Conservation (phyloP, 2,113 vertebrate species). For the Anguilla rostrata region DNA sequence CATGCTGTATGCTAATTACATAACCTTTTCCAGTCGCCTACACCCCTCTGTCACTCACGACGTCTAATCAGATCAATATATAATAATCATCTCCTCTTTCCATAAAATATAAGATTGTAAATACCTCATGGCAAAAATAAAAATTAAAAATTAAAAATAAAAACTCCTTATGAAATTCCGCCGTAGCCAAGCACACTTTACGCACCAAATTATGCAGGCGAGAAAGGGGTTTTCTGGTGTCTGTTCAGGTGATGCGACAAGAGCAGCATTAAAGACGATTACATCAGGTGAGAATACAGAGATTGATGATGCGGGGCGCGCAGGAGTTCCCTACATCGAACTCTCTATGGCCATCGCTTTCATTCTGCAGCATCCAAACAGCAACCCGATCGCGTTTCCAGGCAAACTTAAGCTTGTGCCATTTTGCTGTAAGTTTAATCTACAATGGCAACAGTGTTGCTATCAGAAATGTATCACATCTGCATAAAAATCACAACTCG, state of each 20-base stretch:
- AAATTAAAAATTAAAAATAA: too few species aligned
- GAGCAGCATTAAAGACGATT: not conserved
- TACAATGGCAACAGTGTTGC: not conserved
- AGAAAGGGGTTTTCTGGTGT: not conserved
- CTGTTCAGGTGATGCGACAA: not conserved
- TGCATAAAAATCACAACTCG: not conserved
- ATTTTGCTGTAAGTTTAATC: not conserved
- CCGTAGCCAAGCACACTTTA: not conserved
- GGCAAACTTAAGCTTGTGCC: slow-evolving; percentile 17
- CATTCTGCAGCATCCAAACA: slow-evolving; percentile 32
- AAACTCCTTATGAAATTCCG: too few species aligned
- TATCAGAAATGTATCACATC: not conserved
- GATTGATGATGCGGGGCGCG: not conserved
- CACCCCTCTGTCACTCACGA: not conserved
- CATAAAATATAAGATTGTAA: too few species aligned
- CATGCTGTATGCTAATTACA: slow-evolving; percentile 7
- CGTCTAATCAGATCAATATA: not conserved
- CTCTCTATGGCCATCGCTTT: slow-evolving; percentile 27
- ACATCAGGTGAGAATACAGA: not conserved
- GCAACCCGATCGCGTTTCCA: not conserved
- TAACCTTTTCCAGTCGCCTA: slow-evolving; percentile 4
- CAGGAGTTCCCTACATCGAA: slow-evolving; percentile 28
- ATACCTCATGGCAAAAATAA: too few species aligned
- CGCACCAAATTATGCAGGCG: not conserved
- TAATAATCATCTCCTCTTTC: not conserved